phyloP scores from a whole-genome alignment of 2,888 invertebrate genomes.

The Philereme vetulata region DNA sequence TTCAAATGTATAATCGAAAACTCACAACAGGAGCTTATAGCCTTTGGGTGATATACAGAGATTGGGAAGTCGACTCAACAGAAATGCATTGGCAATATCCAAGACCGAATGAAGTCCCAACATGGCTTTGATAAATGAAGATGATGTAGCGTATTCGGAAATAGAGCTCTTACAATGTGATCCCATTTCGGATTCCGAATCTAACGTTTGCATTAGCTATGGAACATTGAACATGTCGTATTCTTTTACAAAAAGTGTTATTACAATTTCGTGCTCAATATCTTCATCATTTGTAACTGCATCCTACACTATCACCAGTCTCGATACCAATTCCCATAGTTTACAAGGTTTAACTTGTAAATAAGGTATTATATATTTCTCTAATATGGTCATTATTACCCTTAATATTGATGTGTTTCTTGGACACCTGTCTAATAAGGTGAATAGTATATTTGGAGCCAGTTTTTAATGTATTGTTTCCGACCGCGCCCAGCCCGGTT shows the following conservation, averaged over 20 bases:
- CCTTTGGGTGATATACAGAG: neutral
- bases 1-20: neutral
- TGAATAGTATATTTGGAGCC: constrained; percentile 37
- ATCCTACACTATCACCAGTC: neutral
- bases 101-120: constrained; percentile 19
- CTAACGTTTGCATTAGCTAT: constrained; percentile 19
- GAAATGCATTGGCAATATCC: constrained; percentile 14
- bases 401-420: constrained; percentile 12
- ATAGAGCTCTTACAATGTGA: constrained; percentile 30
- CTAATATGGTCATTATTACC: neutral
- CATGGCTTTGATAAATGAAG: constrained; percentile 31
- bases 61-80: constrained; percentile 7
- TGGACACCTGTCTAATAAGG: constrained; percentile 41
- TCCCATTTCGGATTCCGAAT: constrained; percentile 29
- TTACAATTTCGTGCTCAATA: constrained; percentile 11
- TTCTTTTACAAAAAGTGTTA: constrained; percentile 27
- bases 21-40: neutral
- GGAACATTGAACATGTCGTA: constrained; percentile 23
- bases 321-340: neutral
- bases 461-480: constrained; percentile 56
- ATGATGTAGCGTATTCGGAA: constrained; percentile 29
- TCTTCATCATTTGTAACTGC: neutral
- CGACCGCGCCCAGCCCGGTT: constrained; percentile 45
- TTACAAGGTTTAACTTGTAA: neutral
- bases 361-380: neutral